These are phyloP conservation scores for Cyphomyrus plagiostoma DNA, from an alignment of 2,113 vertebrate species.

Conservation along the genomic window DNA sequence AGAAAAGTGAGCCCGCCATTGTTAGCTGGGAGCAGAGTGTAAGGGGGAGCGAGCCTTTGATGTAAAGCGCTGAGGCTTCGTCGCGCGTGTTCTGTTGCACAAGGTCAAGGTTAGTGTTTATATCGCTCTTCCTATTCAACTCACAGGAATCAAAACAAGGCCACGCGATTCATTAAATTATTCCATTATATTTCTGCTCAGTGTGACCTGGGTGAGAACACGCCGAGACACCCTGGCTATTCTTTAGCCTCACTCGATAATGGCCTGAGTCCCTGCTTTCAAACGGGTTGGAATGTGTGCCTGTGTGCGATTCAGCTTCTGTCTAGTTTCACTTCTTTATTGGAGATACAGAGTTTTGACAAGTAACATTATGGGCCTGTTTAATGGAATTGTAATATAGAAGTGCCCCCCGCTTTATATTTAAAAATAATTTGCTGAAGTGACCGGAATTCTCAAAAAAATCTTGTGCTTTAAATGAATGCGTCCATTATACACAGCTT, in stretches of 20 bases:
- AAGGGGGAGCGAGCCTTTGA: constrained; percentile 48
- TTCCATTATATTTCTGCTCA: constrained; percentile 52
- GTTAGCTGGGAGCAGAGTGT: constrained; percentile 47
- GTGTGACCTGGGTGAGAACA: constrained; percentile 32
- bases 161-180: constrained; percentile 51
- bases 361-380: constrained; percentile 6
- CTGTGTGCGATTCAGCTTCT: background rate
- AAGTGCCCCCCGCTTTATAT: background rate
- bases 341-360: constrained; percentile 7
- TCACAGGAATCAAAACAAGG: constrained; percentile 49
- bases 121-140: constrained; percentile 44
- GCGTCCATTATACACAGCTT: background rate
- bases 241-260: constrained; percentile 17
- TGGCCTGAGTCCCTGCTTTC: constrained; percentile 7
- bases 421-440: constrained; percentile 16
- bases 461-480: background rate
- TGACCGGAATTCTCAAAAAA: background rate
- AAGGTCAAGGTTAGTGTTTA: constrained; percentile 53
- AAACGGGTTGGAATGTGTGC: background rate
- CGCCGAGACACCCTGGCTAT: constrained; percentile 40
- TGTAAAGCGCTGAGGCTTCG: constrained; percentile 38
- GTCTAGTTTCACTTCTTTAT: background rate
- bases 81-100: constrained; percentile 6
- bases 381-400: constrained; percentile 21
- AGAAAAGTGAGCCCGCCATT: constrained; percentile 44